Conservation (phyloP, 2,113 vertebrate genomes). For the Ciconia stormi region DNA sequence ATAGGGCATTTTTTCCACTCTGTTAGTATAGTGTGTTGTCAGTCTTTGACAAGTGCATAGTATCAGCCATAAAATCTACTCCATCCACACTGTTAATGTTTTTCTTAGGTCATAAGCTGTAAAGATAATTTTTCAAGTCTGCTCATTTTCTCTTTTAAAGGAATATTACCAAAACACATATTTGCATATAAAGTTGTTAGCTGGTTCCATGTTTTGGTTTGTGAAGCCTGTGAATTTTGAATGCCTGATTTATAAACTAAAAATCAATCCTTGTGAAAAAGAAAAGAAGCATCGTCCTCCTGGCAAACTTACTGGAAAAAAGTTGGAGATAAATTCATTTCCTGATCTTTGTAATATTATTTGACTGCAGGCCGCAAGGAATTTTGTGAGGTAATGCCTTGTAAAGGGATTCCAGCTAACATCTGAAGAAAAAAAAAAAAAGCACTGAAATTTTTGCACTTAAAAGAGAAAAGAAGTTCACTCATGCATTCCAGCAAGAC, state of each 20-base stretch:
- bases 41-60: not conserved
- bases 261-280: not conserved
- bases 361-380: not conserved
- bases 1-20: not conserved
- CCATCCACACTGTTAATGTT: not conserved
- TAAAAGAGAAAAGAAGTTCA: not conserved
- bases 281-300: rapidly evolving
- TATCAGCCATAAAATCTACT: not conserved
- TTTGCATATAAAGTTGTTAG: not conserved
- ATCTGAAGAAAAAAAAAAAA: not conserved
- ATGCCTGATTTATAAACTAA: not conserved
- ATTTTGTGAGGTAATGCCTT: conserved; percentile 4
- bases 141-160: not conserved
- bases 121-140: not conserved
- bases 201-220: not conserved
- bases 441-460: not conserved
- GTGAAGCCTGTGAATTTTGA: not conserved
- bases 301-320: not conserved
- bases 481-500: not conserved
- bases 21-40: not conserved
- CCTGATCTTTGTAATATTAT: conserved; percentile 10
- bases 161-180: not conserved
- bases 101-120: not conserved
- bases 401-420: not conserved
- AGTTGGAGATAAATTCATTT: not conserved